Evolutionary conservation across 2,888 invertebrate species (phyloP).

Genomic region (Allophyes oxyacanthae): DNA sequence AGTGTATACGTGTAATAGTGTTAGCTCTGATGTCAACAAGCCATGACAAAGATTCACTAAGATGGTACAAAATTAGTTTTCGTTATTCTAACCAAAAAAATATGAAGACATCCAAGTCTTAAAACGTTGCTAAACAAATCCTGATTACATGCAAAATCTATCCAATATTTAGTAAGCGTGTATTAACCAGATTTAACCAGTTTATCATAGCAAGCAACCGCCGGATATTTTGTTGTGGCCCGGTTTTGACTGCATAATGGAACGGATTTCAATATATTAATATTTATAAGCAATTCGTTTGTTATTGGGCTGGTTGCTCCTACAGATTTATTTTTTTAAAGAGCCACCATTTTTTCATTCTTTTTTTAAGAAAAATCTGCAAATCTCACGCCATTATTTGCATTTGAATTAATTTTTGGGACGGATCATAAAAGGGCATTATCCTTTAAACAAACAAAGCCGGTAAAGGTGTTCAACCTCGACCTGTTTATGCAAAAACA

Average conservation of each 20-base stretch:
- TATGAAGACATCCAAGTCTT: neutral
- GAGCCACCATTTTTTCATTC: conserved; percentile 23
- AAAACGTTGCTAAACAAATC: conserved; percentile 12
- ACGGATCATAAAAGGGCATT: conserved; percentile 43
- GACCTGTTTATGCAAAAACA: conserved; percentile 10
- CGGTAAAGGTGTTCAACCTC: neutral
- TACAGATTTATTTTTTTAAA: conserved; percentile 52
- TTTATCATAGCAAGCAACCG: conserved; percentile 71
- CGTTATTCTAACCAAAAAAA: conserved; percentile 1
- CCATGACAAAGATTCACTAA: too few species aligned
- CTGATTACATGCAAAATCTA: conserved; percentile 41
- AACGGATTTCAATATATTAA: conserved; percentile 81
- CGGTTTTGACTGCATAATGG: conserved; percentile 79
- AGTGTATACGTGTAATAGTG: too few species aligned
- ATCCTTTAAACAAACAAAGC: conserved; percentile 38
- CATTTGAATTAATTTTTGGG: conserved; percentile 48
- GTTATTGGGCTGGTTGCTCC: conserved; percentile 63
- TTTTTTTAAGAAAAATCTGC: conserved; percentile 48
- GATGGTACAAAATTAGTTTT: too few species aligned
- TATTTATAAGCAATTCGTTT: conserved; percentile 80
- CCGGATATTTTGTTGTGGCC: conserved; percentile 76
- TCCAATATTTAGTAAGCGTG: conserved; percentile 48
- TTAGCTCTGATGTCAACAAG: too few species aligned
- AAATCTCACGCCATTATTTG: conserved; percentile 44
- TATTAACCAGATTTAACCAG: conserved; percentile 70